A percentile compares a stretch with the other conserved stretches of the same genome.
phyloP scores from a whole-genome alignment of 2,113 vertebrate species.

The Equus quagga region DNA sequence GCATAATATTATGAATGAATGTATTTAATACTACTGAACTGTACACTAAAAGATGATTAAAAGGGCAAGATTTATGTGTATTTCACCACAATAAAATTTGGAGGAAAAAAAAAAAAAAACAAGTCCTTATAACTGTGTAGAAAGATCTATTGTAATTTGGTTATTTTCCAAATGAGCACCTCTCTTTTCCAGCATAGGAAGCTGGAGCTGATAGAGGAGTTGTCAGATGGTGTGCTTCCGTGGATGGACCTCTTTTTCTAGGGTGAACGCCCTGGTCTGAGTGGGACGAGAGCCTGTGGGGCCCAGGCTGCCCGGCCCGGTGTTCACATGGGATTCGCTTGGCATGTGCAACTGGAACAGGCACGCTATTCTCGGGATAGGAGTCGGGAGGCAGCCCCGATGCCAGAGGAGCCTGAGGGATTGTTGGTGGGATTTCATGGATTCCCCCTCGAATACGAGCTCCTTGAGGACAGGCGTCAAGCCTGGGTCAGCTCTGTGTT shows the following conservation, averaged over 20 bases:
- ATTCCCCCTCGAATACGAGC: not conserved
- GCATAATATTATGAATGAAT: not conserved
- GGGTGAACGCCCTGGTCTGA: not conserved
- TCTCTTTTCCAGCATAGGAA: not conserved
- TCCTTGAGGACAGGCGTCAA: not conserved
- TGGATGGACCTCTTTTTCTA: not conserved
- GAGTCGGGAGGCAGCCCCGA: not conserved
- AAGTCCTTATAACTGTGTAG: not conserved
- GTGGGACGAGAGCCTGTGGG: not conserved
- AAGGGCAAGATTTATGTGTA: not conserved
- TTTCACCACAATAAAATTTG: not conserved
- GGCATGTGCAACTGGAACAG: not conserved
- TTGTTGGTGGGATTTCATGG: not conserved
- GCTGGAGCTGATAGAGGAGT: not conserved
- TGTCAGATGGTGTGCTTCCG: not conserved
- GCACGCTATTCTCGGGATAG: too few relatives aligned
- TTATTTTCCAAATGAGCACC: not conserved
- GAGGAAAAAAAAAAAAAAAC: not conserved
- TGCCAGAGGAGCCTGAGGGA: too few relatives aligned
- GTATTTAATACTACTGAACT: not conserved
- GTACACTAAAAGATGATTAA: not conserved
- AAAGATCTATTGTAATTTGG: not conserved
- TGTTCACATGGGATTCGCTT: not conserved
- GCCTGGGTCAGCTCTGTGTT: not conserved
- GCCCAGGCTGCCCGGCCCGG: accelerated